Evolutionary conservation across 2,888 invertebrate species (phyloP), one percentile per base, ranked within the genome.

Genomic region (Cryptosula pallasiana): DNA sequence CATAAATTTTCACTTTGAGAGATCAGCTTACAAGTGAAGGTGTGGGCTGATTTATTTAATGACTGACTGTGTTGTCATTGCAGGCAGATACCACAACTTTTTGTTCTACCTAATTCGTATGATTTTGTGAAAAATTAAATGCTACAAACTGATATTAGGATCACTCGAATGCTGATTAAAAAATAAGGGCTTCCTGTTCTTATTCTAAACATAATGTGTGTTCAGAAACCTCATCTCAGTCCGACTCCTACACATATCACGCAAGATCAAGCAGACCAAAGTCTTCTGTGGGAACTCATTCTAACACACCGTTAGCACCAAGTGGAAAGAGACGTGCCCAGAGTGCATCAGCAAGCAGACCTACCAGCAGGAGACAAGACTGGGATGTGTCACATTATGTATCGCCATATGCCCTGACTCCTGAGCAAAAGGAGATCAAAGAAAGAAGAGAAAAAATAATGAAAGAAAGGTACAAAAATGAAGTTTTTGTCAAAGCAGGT

Each of bases 381-480:
- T 72, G 77, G 34, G 74, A 76, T n/a, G 74, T 76, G 69, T 80
- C 78, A 74, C 71, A 74, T 63, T 82, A 83, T 73, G 75, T 73
- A 70, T 82, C 82, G 2, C 82, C 81, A 0, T 83, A 82, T 75
- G 82, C 78, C 34, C 73, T 81, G 75, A 76, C 79, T 0, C 76
- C 76, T 0, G 74, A 79, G 29, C 77, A 81, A 69, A 54, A 54
- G 35, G 73, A 72, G 25, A n/a, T 63, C 9, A 76, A 73, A 58
- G 71, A 71, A 20, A 20, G 58, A 29, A n/a, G 71, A 25, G 72
- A 76, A 58, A 71, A 71, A 63, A 25, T 55, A 9, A 29, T 71
- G 2, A 36, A 36, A 29, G 45, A 36, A 27, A 32, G 72, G 55
- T 35, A 73, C 35, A 16, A 45, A 45, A 45, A n/a, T n/a, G n/a